A percentile compares a stretch with the other conserved stretches of the same genome.
Conservation (phyloP, 1,140 invertebrate genomes). For the Oncopodura yosiiana region DNA sequence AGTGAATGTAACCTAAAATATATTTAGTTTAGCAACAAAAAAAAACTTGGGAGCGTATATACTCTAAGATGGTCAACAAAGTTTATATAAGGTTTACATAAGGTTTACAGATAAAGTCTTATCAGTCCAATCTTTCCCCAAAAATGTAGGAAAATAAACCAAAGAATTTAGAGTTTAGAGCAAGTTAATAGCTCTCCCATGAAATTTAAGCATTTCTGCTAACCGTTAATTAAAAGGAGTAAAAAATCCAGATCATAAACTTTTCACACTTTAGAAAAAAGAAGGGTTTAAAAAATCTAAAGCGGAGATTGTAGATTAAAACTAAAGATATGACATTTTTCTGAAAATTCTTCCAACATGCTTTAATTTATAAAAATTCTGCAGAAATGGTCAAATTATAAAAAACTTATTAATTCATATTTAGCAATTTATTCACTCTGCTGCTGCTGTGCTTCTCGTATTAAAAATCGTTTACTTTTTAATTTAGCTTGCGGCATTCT, state of each 20-base stretch:
- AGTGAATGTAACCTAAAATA: slow-evolving; percentile 2
- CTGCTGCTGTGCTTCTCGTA: no score
- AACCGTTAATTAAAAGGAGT: slow-evolving; percentile 26
- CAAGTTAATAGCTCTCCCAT: slow-evolving; percentile 21
- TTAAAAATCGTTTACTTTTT: no score
- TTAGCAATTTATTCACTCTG: no score
- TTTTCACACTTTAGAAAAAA: no score
- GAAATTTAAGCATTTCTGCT: slow-evolving; percentile 21
- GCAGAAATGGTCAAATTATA: no score
- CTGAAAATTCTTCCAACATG: no score
- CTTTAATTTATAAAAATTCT: no score
- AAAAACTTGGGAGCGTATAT: not conserved
- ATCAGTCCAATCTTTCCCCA: not conserved
- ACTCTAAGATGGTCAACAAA: not conserved
- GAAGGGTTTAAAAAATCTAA: no score
- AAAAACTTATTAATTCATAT: no score
- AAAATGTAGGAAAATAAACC: not conserved
- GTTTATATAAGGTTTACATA: not conserved
- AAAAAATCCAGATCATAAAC: slow-evolving; percentile 23
- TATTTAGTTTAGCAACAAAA: not conserved
- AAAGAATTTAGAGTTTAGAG: slow-evolving; percentile 12
- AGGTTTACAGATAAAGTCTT: not conserved
- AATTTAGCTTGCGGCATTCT: no score
- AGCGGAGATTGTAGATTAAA: no score
- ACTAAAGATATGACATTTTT: no score